Evolutionary conservation across 2,113 vertebrate species (phyloP), one percentile per base, ranked within the genome.

Genomic region (Plecotus auritus): DNA sequence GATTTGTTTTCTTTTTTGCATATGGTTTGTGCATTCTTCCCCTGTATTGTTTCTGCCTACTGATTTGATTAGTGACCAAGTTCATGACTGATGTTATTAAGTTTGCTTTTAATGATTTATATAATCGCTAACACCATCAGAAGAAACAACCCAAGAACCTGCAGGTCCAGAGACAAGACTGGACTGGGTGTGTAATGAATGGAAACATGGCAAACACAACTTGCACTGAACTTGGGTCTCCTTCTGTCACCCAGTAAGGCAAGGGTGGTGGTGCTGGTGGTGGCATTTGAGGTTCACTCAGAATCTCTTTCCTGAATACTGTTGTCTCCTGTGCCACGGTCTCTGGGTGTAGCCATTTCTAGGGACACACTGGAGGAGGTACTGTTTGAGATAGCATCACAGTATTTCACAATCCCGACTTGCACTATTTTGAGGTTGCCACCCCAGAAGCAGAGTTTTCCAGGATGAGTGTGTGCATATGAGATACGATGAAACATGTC

Each of bases 21-120:
- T 74, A 30, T 86, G 23, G 80, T 92, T 97, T 97, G 66, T 91
- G 0, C 86, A 54, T 98, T 97, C 84, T 49, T 96, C 87, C 95
- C 96, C 91, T 67, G 18, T 54, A 45, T n/a, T 97, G 96, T 94
- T 89, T 97, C 56, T 95, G 72, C 28, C 72, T 90, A 51, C 59
- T 37, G 47, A 94, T 84, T 95, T 97, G 87, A 97, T 76, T 94
- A 86, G 94, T 88, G 97, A 86, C 94, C 90, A 95, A 86, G 82
- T 69, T 97, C 83, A 85, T 45, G 77, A 76, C 70, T 92, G 95
- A 54, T 70, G 69, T 6, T 87, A 30, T 69, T 91, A 42, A 93
- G 11, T 93, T 96, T 59, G 76, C 96, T 64, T 76, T 96, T 91
- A 87, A 82, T 97, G 56, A 94, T 96, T 97, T 97, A 76, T 86